A percentile compares a stretch with the other conserved stretches of the same genome.
These are phyloP conservation scores for Drosophila nikananu DNA, from an alignment of 1,140 invertebrate species.

Conservation along the genomic window DNA sequence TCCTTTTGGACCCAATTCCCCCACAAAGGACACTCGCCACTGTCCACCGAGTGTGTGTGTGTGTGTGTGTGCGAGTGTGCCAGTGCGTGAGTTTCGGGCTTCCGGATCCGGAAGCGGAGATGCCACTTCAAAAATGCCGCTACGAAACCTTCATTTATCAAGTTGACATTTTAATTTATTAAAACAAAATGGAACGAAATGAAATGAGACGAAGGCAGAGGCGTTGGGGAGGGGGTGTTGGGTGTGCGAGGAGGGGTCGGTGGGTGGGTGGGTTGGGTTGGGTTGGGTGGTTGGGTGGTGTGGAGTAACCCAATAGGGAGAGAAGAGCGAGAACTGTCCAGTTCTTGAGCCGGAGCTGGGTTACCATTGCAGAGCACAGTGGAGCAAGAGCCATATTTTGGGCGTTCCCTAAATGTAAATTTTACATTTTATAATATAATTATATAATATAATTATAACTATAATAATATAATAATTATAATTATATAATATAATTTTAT, in stretches of 20 bases:
- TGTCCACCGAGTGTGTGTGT: slow-evolving; percentile 5
- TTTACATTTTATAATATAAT: no score
- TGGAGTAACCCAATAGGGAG: slow-evolving; percentile 6
- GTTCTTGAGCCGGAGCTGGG: slow-evolving; percentile 25
- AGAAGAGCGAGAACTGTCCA: no score
- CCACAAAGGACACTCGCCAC: slow-evolving; percentile 45
- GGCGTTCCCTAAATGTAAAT: background rate
- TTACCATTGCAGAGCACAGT: slow-evolving; percentile 5
- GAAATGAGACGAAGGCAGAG: slow-evolving; percentile 55
- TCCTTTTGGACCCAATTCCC: background rate
- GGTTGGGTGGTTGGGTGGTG: background rate
- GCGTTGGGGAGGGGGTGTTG: background rate
- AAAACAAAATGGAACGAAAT: slow-evolving; percentile 81
- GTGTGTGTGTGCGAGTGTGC: background rate
- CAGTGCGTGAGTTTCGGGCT: slow-evolving; percentile 6
- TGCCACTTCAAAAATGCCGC: slow-evolving; percentile 74
- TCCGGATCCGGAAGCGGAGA: slow-evolving; percentile 39
- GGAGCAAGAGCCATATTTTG: background rate
- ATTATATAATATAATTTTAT: no score
- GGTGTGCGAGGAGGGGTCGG: background rate
- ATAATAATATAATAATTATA: no score
- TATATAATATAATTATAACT: no score
- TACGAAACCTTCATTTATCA: slow-evolving; percentile 81
- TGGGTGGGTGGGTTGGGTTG: background rate
- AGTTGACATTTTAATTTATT: slow-evolving; percentile 84